Base-by-base conservation (phyloP, 2,888 invertebrate species). In the Camptogramma bilineatum region DNA sequence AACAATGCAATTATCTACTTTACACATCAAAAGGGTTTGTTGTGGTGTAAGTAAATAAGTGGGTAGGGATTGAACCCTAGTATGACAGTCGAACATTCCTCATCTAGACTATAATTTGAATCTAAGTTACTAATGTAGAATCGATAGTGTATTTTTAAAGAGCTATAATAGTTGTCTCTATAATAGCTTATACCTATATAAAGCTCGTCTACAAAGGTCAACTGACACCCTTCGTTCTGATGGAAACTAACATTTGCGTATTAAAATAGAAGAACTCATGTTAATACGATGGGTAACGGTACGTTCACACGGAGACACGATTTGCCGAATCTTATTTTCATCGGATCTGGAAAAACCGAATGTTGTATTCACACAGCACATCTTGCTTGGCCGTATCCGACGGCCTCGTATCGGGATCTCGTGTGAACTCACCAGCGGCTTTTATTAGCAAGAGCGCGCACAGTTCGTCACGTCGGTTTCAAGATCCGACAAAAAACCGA, bases 1-100 rank as follows among this genome's bases (percentile, higher is more conserved):
- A 80, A 83, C 83, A 83, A 82, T 79, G 82, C 79, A 85, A 86
- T 86, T 84, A 44, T 17, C 44, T 44, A 83, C 81, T 82, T 79
- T 72, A 73, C 74, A 77, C 78, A 81, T 82, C 81, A 80, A 81
- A 82, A 79, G 81, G 77, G 76, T 78, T 77, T 76, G 77, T 76
- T 76, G 78, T 73, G 76, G 76, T 76, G 79, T 77, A 73, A 57
- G 66, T 63, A 61, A 62, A 62, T 67, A 64, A 60, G 21, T 58
- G 53, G 34, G 52, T 66, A 50, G 46, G 64, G 42, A 34, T 53
- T 31, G 54, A 55, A 44, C 19, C 24, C 18, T 56, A 52, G 51
- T 34, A 42, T 52, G 21, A 55, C 18, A 28, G 51, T 58, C 55
- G 44, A 59, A 59, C 53, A 47, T 56, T 44, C 58, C 58, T 64